Evolutionary conservation across 2,888 invertebrate species (phyloP), one percentile per base, ranked within the genome.

Genomic region (Apamea anceps): DNA sequence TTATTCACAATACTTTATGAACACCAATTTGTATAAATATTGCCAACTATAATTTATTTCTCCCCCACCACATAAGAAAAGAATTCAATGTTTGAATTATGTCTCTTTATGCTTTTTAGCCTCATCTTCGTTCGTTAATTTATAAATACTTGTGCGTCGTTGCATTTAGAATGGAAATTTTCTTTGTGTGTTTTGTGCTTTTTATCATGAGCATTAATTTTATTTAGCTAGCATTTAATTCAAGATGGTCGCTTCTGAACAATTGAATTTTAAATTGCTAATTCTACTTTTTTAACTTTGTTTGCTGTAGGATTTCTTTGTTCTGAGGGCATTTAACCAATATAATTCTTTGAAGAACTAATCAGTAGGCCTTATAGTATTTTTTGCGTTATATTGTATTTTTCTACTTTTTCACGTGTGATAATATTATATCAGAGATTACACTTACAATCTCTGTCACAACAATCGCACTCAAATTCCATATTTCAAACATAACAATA

Each of bases 401-500:
- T 28, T 63, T 28, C 28, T 18, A 28, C 3, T n/a, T 45, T 45
- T 45, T 45, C 42, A 45, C 10, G 45, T 12, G 12, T 45, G 45
- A 45, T 45, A 45, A 8, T 45, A 45, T 45, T 45, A 45, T 45
- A 45, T 12, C 45, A 45, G 45, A 12, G 45, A 10, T 45, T 10
- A 78, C 57, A 82, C 63, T 75, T 65, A n/a, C 54, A 77, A 80
- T 48, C 62, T 71, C 25, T 60, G 77, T 80, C 62, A 77, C 75
- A 85, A 85, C 67, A 85, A 79, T 72, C 86, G 74, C 79, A 60
- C 79, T 77, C 80, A 73, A 75, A 82, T 67, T 80, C 87, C 85
- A 87, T 88, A 85, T 85, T 82, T 88, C 88, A 87, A 75, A 45
- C 63, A 65, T 74, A 77, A 88, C 88, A 88, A 87, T 84, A 82